Percentiles rank a stretch among this genome's conserved stretches.
Conservation (phyloP, 2,797 vertebrate genomes). For the Neosalanx taihuensis region DNA sequence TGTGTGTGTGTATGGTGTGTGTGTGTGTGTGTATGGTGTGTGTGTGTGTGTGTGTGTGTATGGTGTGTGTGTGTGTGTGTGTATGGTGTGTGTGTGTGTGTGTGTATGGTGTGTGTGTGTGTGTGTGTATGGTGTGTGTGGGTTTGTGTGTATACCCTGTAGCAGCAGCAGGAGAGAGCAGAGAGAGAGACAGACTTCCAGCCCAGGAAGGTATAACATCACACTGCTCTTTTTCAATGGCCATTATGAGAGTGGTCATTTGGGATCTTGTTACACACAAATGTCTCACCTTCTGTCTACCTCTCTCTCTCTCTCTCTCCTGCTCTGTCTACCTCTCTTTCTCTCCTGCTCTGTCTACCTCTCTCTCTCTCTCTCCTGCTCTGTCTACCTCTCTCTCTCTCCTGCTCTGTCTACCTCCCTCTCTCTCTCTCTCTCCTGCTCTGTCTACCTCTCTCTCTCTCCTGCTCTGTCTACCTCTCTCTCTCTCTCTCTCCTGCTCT, state of each 20-base stretch:
- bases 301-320: neutral
- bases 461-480: too few relatives aligned
- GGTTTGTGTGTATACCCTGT: constrained; percentile 33
- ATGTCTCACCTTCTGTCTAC: neutral
- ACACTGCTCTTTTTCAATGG: neutral
- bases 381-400: too few relatives aligned
- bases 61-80: constrained; percentile 15
- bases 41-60: constrained; percentile 3
- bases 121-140: constrained; percentile 10
- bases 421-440: too few relatives aligned
- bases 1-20: neutral
- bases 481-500: too few relatives aligned
- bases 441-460: constrained; percentile 8
- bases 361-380: neutral
- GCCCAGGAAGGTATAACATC: constrained; percentile 69
- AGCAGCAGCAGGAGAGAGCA: constrained; percentile 75
- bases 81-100: constrained; percentile 1
- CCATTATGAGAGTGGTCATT: neutral
- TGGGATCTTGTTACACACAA: neutral
- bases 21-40: neutral
- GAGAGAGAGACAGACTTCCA: constrained; percentile 69
- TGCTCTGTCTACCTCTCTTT: too few relatives aligned
- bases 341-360: too few relatives aligned
- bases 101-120: constrained; percentile 9
- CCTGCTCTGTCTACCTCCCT: neutral